Evolutionary conservation across 2,888 invertebrate species (phyloP).

Genomic region (Cosmopolites sordidus): DNA sequence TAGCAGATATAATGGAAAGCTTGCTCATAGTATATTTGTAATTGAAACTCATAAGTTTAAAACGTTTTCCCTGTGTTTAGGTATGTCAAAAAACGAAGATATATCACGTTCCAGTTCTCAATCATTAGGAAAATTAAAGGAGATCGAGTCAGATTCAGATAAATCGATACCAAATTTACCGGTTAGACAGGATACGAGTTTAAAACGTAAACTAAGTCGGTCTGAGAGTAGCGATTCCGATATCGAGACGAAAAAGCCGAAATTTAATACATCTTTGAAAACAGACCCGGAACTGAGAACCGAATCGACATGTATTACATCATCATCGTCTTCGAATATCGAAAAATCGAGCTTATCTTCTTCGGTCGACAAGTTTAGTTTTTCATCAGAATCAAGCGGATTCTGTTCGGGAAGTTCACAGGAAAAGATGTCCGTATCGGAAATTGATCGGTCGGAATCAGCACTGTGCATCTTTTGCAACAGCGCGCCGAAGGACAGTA

Average conservation of each 20-base stretch:
- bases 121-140: neutral
- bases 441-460: slow-evolving; percentile 5
- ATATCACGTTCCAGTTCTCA: slow-evolving; percentile 5
- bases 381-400: slow-evolving; percentile 14
- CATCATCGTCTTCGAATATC: neutral
- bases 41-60: neutral
- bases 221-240: slow-evolving; percentile 41
- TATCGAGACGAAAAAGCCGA: slow-evolving; percentile 32
- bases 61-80: slow-evolving; percentile 6
- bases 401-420: slow-evolving; percentile 11
- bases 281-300: too few relatives aligned
- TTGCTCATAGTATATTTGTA: neutral
- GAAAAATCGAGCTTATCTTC: slow-evolving; percentile 16
- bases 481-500: slow-evolving; percentile 60
- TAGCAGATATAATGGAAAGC: neutral
- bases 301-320: too few relatives aligned
- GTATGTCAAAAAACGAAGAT: slow-evolving; percentile 23
- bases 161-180: slow-evolving; percentile 1
- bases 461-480: slow-evolving; percentile 59
- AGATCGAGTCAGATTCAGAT: slow-evolving; percentile 4
- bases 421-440: neutral
- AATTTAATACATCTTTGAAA: too few relatives aligned
- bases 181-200: neutral
- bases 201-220: slow-evolving; percentile 31
- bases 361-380: slow-evolving; percentile 5